phyloP scores from a whole-genome alignment of 2,797 vertebrate species.

The Apodemus agrarius region DNA sequence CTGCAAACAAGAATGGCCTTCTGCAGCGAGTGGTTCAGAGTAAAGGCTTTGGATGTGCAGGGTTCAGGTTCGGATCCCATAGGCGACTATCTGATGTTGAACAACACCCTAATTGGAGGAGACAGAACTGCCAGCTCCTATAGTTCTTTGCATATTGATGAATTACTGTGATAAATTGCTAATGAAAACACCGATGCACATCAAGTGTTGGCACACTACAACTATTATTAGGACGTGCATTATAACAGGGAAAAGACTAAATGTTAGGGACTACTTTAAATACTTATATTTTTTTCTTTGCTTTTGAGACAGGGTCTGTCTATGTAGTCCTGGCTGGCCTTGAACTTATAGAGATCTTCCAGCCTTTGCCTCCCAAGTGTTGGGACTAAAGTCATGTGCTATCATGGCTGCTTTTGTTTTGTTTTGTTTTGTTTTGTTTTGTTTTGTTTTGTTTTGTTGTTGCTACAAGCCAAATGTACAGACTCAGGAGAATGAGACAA shows the following conservation, averaged over 20 bases:
- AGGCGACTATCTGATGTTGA: background rate
- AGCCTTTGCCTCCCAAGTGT: background rate
- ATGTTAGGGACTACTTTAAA: background rate
- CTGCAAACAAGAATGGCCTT: background rate
- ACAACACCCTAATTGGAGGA: background rate
- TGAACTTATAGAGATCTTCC: background rate
- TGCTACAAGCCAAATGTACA: background rate
- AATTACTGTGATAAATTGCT: background rate
- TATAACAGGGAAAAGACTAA: background rate
- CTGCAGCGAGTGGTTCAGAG: background rate
- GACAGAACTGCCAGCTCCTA: background rate
- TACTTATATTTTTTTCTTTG: background rate
- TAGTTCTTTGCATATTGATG: background rate
- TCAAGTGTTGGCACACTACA: background rate
- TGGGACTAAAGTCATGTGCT: background rate
- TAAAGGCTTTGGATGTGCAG: background rate
- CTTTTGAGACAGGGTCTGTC: background rate
- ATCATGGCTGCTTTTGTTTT: too few species aligned
- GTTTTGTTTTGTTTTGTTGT: too few species aligned
- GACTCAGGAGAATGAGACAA: background rate
- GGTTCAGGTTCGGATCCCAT: background rate
- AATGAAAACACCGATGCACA: background rate
- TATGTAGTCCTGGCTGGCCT: background rate
- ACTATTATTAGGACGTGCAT: background rate
- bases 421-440: too few species aligned